Percentiles rank a stretch among this genome's conserved stretches.
These are phyloP conservation scores for Esox masquinongy DNA, from an alignment of 2,797 vertebrate species.

Conservation along the genomic window DNA sequence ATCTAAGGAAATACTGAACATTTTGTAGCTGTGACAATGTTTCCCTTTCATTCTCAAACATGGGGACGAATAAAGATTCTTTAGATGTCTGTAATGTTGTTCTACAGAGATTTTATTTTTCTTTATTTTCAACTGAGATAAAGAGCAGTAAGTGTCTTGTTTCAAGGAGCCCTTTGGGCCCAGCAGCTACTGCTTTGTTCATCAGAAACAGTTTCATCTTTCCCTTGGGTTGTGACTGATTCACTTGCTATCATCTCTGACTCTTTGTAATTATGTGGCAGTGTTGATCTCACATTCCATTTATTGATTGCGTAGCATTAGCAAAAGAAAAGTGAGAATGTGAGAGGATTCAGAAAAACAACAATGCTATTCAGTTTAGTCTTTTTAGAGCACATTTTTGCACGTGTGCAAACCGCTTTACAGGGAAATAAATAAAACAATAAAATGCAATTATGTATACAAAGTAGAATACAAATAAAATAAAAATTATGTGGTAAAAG, in stretches of 20 bases:
- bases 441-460: too few species aligned
- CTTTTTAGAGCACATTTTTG: too few species aligned
- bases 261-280: background rate
- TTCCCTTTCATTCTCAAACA: background rate
- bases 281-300: conserved; percentile 7
- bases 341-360: background rate
- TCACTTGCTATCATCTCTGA: background rate
- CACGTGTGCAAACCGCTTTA: too few species aligned
- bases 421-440: too few species aligned
- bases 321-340: background rate
- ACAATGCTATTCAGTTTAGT: too few species aligned
- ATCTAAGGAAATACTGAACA: background rate
- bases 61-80: background rate
- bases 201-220: conserved; percentile 6
- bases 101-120: background rate
- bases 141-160: background rate
- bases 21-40: background rate
- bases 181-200: conserved; percentile 1
- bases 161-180: background rate
- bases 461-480: too few species aligned
- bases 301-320: background rate
- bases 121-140: background rate
- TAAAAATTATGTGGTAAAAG: too few species aligned
- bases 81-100: background rate
- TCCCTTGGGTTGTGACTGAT: background rate